phyloP scores from a whole-genome alignment of 2,888 invertebrate species.

The Tupiocoris notatus region DNA sequence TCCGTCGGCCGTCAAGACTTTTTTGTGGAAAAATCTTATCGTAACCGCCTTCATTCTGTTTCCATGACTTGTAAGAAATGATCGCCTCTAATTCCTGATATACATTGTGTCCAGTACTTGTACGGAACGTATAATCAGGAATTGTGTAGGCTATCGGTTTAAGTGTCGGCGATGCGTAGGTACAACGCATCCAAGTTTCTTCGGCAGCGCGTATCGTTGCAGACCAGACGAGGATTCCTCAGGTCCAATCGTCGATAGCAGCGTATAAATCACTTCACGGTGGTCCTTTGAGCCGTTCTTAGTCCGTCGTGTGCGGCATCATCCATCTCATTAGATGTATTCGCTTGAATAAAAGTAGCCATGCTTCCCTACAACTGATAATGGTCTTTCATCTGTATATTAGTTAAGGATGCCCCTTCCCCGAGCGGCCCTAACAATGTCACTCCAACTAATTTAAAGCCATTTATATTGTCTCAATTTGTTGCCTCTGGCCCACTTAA shows the following conservation, averaged over 20 bases:
- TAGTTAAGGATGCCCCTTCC: constrained; percentile 14
- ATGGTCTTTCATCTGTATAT: constrained; percentile 30
- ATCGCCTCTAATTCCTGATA: no score
- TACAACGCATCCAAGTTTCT: no score
- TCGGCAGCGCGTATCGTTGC: neutral
- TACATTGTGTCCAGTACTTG: no score
- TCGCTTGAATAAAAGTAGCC: neutral
- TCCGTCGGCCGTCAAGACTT: no score
- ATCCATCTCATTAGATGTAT: neutral
- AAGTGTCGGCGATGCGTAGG: no score
- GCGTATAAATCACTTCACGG: constrained; percentile 24
- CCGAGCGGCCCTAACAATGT: neutral
- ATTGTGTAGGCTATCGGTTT: no score
- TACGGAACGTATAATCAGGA: no score
- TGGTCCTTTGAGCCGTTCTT: constrained; percentile 18
- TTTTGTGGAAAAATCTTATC: no score
- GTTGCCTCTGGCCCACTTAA: constrained; percentile 2
- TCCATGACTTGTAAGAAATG: no score
- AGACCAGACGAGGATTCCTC: neutral
- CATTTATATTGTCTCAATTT: constrained; percentile 39
- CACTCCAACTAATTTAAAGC: constrained; percentile 30
- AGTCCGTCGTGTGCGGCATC: constrained; percentile 23
- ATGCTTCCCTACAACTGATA: neutral
- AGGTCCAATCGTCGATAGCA: constrained; percentile 18
- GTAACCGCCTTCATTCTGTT: no score